A percentile compares a stretch with the other conserved stretches of the same genome.
Evolutionary conservation across 2,113 vertebrate genomes (phyloP).

Genomic region (Paramormyrops kingsleyae): DNA sequence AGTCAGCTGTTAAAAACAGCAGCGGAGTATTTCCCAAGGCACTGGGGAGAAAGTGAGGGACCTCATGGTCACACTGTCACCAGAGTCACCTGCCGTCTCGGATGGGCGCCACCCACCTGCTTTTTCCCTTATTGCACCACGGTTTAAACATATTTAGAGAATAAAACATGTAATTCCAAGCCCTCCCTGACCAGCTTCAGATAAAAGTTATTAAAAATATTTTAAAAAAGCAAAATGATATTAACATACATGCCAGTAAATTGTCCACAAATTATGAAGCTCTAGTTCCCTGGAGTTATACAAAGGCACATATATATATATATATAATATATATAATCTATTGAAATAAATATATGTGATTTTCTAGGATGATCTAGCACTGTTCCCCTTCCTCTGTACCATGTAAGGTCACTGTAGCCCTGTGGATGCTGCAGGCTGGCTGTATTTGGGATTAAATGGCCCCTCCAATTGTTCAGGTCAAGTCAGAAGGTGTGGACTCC

Average conservation of each 20-base stretch:
- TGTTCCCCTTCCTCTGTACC: background rate
- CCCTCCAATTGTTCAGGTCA: conserved; percentile 36
- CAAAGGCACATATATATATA: conserved; percentile 19
- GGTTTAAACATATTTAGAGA: background rate
- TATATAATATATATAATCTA: conserved; percentile 13
- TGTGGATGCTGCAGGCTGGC: conserved; percentile 40
- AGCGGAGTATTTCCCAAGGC: background rate
- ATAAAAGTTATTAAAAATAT: background rate
- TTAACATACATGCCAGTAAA: conserved; percentile 1
- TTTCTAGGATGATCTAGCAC: background rate
- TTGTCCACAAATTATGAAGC: background rate
- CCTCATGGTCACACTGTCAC: background rate
- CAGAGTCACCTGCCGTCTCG: background rate
- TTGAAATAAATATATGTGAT: conserved; percentile 1
- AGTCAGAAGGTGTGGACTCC: conserved; percentile 29
- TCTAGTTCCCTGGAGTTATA: conserved; percentile 14
- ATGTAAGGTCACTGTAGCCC: background rate
- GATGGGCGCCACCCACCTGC: background rate
- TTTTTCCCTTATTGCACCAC: conserved; percentile 4
- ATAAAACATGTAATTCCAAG: background rate
- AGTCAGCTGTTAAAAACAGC: background rate
- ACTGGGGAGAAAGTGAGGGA: background rate
- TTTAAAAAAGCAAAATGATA: background rate
- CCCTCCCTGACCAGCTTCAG: background rate
- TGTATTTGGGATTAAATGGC: conserved; percentile 32